Evolutionary conservation across 2,797 vertebrate genomes (phyloP).

Genomic region (Pseudomugil gertrudae): DNA sequence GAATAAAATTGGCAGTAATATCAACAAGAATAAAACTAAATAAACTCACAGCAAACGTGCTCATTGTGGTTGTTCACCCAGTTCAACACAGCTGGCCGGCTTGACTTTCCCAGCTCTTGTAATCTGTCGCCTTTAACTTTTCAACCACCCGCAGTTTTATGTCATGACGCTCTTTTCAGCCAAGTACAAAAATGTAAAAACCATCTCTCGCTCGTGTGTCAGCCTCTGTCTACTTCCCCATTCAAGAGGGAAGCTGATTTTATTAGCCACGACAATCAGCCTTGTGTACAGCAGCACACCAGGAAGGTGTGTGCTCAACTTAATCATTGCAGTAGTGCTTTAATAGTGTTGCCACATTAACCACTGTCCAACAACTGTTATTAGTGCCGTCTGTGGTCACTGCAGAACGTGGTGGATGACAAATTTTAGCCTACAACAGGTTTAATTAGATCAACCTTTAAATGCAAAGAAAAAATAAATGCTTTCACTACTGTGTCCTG

Average conservation of each 20-base stretch:
- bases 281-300: constrained; percentile 24
- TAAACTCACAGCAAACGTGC: constrained; percentile 67
- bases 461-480: background rate
- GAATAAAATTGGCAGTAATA: background rate
- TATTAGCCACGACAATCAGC: constrained; percentile 48
- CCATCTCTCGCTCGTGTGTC: constrained; percentile 30
- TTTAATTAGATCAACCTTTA: background rate
- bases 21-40: background rate
- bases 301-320: constrained; percentile 61
- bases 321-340: constrained; percentile 15
- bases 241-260: constrained; percentile 75
- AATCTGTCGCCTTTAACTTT: constrained; percentile 17
- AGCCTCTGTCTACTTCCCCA: constrained; percentile 71
- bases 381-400: background rate
- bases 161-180: constrained; percentile 19
- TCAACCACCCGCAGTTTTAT: constrained; percentile 21
- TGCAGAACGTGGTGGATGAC: too few relatives aligned
- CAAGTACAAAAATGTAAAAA: constrained; percentile 23
- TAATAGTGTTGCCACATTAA: constrained; percentile 1
- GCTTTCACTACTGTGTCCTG: background rate
- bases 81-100: background rate
- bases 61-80: constrained; percentile 46
- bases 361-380: constrained; percentile 9
- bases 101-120: background rate
- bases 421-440: background rate